phyloP scores from a whole-genome alignment of 2,113 vertebrate genomes.

The Glareola pratincola region DNA sequence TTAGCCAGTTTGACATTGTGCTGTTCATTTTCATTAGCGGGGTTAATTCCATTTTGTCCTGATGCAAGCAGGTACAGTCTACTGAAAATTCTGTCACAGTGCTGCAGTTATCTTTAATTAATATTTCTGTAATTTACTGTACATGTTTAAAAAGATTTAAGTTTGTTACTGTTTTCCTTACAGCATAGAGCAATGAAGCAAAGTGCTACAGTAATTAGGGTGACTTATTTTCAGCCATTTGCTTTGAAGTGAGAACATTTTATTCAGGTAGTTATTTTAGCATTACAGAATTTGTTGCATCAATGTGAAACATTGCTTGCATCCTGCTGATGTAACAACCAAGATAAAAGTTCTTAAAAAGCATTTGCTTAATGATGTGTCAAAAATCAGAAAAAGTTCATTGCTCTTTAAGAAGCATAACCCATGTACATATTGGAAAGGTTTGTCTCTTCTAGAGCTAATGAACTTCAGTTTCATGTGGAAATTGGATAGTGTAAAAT shows the following conservation, averaged over 20 bases:
- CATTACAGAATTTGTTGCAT: neutral
- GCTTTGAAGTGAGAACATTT: neutral
- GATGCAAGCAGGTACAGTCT: neutral
- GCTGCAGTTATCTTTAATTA: neutral
- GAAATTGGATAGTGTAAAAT: neutral
- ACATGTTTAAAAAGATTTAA: neutral
- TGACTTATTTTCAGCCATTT: neutral
- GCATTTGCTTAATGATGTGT: neutral
- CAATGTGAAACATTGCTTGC: neutral
- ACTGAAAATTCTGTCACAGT: neutral
- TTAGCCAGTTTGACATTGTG: neutral
- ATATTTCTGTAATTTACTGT: neutral
- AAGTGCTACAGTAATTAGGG: neutral
- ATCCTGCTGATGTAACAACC: neutral
- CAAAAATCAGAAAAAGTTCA: neutral
- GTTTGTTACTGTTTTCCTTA: neutral
- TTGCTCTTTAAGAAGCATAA: neutral
- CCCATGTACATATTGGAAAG: neutral
- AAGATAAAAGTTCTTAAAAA: neutral
- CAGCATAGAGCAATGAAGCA: neutral
- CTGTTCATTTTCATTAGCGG: neutral
- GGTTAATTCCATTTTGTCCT: neutral
- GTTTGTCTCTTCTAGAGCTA: neutral
- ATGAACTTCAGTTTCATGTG: neutral
- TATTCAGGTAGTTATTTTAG: neutral